Evolutionary conservation across 2,888 invertebrate genomes (phyloP).

Genomic region (Toxonevra muliebris): DNA sequence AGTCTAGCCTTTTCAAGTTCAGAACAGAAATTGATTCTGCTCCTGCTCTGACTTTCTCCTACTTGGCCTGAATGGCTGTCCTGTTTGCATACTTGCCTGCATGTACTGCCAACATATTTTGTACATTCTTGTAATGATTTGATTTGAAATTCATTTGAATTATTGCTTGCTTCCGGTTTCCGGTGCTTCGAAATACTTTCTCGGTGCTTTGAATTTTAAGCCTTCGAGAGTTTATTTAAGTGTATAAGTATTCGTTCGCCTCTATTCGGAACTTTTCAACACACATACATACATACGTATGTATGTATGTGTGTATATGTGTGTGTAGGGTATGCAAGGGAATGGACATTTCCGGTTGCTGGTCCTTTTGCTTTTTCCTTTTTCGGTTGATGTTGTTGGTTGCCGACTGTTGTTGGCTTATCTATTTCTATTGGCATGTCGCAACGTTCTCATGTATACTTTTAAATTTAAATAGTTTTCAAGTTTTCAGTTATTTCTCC

Average conservation of each 20-base stretch:
- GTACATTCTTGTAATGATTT: slow-evolving; percentile 60
- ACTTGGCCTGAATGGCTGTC: slow-evolving; percentile 1
- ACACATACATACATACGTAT: slow-evolving; percentile 45
- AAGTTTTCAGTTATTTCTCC: slow-evolving; percentile 1
- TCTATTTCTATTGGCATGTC: not conserved
- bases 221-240: slow-evolving; percentile 3
- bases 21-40: not conserved
- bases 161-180: slow-evolving; percentile 63
- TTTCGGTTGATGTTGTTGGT: not conserved
- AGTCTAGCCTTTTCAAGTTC: slow-evolving; percentile 11
- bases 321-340: slow-evolving; percentile 49
- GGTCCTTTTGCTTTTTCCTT: not conserved
- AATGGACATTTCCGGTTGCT: slow-evolving; percentile 55
- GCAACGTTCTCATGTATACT: slow-evolving; percentile 7
- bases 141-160: slow-evolving; percentile 63
- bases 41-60: not conserved
- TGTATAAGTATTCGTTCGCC: slow-evolving; percentile 19
- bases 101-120: slow-evolving; percentile 45
- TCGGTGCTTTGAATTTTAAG: not conserved
- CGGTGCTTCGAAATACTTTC: slow-evolving; percentile 58
- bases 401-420: not conserved
- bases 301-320: slow-evolving; percentile 4
- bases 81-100: slow-evolving; percentile 17
- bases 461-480: slow-evolving; percentile 25
- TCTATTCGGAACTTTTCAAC: slow-evolving; percentile 45